Conservation (phyloP, 2,113 vertebrate species). For the Muscicapa adusta region DNA sequence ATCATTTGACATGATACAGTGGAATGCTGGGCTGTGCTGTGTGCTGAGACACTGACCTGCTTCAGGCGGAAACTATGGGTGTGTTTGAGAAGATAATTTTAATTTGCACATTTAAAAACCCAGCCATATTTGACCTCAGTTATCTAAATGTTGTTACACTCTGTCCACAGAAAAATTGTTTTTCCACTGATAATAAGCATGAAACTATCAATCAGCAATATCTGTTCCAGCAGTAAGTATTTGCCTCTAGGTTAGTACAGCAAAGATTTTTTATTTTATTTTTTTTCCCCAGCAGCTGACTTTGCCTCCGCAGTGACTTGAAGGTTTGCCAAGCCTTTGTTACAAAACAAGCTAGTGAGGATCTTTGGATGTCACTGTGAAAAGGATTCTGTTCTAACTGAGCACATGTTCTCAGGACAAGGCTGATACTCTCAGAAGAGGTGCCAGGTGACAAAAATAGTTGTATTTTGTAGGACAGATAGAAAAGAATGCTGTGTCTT, state of each 20-base stretch:
- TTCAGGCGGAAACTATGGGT: neutral
- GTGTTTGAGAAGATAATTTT: neutral
- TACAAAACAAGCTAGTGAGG: neutral
- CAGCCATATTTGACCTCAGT: neutral
- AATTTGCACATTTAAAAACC: neutral
- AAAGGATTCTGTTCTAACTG: neutral
- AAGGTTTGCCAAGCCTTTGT: conserved; percentile 4
- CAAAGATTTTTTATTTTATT: neutral
- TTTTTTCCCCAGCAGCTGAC: neutral
- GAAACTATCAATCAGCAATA: neutral
- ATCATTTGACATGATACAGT: neutral
- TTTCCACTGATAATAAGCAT: conserved; percentile 3
- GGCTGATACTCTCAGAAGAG: neutral
- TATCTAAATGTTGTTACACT: neutral
- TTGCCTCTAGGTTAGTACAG: neutral
- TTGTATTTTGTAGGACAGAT: neutral
- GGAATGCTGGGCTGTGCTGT: neutral
- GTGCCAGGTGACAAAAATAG: conserved; percentile 37
- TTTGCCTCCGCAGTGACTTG: neutral
- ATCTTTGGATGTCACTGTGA: neutral
- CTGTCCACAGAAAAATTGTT: neutral
- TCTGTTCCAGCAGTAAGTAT: neutral
- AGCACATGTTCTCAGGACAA: conserved; percentile 30
- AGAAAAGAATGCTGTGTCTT: neutral
- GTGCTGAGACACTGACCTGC: neutral